Base-by-base conservation (phyloP, 1,140 invertebrate species). In the Frieseomelitta varia region DNA sequence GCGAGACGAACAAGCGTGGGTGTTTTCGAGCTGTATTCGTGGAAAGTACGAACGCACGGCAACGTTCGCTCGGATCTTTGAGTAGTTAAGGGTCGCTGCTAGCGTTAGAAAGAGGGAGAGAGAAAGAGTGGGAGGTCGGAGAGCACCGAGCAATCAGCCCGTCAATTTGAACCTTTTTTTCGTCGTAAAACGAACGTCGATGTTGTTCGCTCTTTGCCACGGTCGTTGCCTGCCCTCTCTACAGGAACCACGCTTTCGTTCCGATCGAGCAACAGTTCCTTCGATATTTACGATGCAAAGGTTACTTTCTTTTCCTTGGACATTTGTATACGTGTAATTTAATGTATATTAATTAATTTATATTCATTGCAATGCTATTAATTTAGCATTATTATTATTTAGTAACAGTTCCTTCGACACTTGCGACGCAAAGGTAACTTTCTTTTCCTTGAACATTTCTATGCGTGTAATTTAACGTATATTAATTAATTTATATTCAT, bases 1-100 rank as follows among this genome's bases (percentile, higher is more conserved):
- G 55, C 30, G 61, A 47, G 47, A 79, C 63, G 73, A 81, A 88
- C 79, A 74, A 71, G 58, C 85, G 87, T 84, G 73, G 85, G 87
- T 51, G 78, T 79, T 63, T 47, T 63, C 61, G 55, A 68, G 51
- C 76, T n/a, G 77, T 56, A 88, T 84, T 89, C 87, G 81, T 55
- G 78, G 79, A 88, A 89, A 86, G 76, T 65, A 80, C 56, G n/a
- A 74, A 67, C 65, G n/a, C 51, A 34, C 68, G 17, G 39, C 58
- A 34, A 63, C 55, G 65, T 30, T 47, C 61, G 76, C 30, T 51
- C n/a, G 76, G 77, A 51, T 73, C 77, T 56, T 39, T 51, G 77
- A 6, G 24, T 56, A 56, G 77, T 80, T 74, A 73, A 79, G 75
- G 80, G 51, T 30, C 65, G 10, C n/a, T 21, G 47, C 24, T 34